Evolutionary conservation across 1,140 invertebrate genomes (phyloP).

Genomic region (Oryctes rhinoceros): DNA sequence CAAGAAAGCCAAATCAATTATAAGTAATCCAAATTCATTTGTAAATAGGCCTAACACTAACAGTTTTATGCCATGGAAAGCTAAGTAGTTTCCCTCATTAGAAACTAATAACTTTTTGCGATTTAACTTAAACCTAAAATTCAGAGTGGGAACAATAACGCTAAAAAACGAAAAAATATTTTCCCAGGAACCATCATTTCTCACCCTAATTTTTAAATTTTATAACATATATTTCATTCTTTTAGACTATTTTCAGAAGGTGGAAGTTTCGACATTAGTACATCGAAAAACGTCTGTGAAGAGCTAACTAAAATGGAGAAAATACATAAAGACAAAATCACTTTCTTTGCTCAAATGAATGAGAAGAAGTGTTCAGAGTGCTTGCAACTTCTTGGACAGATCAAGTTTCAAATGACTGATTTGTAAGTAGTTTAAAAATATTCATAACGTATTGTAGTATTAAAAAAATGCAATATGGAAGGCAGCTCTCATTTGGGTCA

Average conservation of each 20-base stretch:
- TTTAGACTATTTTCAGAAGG: constrained; percentile 45
- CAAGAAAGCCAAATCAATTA: too few species aligned
- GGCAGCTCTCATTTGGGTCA: too few species aligned
- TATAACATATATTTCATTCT: too few species aligned
- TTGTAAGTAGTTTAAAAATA: constrained; percentile 5
- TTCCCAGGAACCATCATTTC: background rate
- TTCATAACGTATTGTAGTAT: background rate
- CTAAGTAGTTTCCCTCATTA: too few species aligned
- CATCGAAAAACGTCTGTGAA: constrained; percentile 30
- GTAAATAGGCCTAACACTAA: too few species aligned
- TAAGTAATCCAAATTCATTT: too few species aligned
- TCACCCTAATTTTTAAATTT: background rate
- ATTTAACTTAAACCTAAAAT: background rate
- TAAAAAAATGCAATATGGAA: too few species aligned
- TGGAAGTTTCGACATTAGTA: constrained; percentile 39
- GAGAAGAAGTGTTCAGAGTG: background rate
- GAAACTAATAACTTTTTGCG: background rate
- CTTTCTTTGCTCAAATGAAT: background rate
- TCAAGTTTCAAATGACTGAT: background rate
- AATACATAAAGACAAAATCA: constrained; percentile 33
- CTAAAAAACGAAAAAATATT: background rate
- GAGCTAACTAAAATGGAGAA: constrained; percentile 39
- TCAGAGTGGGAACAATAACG: background rate
- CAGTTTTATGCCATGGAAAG: too few species aligned
- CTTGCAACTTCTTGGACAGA: background rate